These are phyloP conservation scores for Sinopyrophorus schimmeli DNA, from an alignment of 2,888 invertebrate species.

Conservation along the genomic window DNA sequence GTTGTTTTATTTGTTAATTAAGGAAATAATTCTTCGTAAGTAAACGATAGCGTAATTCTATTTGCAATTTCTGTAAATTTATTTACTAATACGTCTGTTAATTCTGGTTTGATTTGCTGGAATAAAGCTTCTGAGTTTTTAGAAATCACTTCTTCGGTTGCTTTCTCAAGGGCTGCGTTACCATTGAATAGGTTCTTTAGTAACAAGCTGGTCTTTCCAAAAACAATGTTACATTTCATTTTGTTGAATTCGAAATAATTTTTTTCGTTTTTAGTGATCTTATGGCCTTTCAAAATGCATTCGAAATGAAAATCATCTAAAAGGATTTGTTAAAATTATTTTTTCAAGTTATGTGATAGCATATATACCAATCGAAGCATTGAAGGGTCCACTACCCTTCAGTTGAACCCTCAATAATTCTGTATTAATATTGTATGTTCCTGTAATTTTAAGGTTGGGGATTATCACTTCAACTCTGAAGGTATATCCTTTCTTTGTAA, in stretches of 20 bases:
- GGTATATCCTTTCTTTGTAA: background rate
- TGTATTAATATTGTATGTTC: slow-evolving; percentile 9
- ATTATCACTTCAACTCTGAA: slow-evolving; percentile 6
- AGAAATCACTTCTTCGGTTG: slow-evolving; percentile 69
- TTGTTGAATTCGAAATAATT: slow-evolving; percentile 66
- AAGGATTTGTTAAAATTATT: slow-evolving; percentile 37
- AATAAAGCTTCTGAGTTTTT: slow-evolving; percentile 69
- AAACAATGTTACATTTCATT: slow-evolving; percentile 64
- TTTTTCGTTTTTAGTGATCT: slow-evolving; percentile 60
- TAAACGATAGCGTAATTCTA: slow-evolving; percentile 68
- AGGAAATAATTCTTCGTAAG: slow-evolving; percentile 72
- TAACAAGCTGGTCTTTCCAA: slow-evolving; percentile 63
- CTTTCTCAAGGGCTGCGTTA: slow-evolving; percentile 65
- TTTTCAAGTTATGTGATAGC: too few relatives aligned
- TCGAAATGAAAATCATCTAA: slow-evolving; percentile 68
- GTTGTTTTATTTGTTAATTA: slow-evolving; percentile 39
- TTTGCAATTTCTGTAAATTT: slow-evolving; percentile 72
- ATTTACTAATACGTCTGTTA: slow-evolving; percentile 66
- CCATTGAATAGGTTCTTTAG: slow-evolving; percentile 70
- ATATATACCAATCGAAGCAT: slow-evolving; percentile 18
- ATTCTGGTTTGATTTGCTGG: slow-evolving; percentile 67
- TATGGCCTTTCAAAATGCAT: slow-evolving; percentile 65
- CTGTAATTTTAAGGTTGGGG: slow-evolving; percentile 1
- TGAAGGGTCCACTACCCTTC: slow-evolving; percentile 16
- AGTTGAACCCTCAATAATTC: slow-evolving; percentile 9